phyloP scores from a whole-genome alignment of 2,797 vertebrate species.

The Pantherophis alleghaniensis region DNA sequence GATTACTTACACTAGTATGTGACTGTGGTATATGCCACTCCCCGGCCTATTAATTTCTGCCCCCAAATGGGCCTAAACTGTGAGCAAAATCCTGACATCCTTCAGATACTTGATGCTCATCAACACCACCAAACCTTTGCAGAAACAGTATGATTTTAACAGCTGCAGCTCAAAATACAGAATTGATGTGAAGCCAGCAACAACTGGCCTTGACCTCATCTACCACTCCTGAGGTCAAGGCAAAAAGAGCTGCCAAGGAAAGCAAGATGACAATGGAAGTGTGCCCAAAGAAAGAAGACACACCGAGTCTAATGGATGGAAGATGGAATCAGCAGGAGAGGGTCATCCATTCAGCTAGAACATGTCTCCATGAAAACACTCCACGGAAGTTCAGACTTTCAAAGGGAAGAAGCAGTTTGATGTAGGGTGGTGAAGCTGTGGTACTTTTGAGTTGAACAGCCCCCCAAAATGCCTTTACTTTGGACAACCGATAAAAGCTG shows the following conservation, averaged over 20 bases:
- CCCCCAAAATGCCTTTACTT: background rate
- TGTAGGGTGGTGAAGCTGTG: background rate
- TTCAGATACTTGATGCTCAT: background rate
- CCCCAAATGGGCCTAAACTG: background rate
- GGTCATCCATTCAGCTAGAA: background rate
- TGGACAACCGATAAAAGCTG: background rate
- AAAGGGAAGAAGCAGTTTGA: conserved; percentile 11
- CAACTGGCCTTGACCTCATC: too few relatives aligned
- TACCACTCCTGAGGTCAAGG: background rate
- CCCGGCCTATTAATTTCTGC: background rate
- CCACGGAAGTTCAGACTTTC: conserved; percentile 17
- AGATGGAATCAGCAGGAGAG: background rate
- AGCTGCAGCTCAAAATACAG: background rate
- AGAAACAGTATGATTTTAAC: too few relatives aligned
- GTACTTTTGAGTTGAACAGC: background rate
- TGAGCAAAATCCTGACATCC: background rate
- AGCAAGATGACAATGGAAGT: background rate
- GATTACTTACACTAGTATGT: background rate
- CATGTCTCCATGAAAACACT: conserved; percentile 24
- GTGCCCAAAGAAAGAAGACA: background rate
- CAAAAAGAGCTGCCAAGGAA: background rate
- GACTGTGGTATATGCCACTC: background rate
- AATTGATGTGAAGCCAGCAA: background rate
- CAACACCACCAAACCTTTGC: background rate
- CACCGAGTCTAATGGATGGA: background rate